These are phyloP conservation scores for Aplochiton taeniatus DNA, from an alignment of 2,797 vertebrate species.

Conservation along the genomic window DNA sequence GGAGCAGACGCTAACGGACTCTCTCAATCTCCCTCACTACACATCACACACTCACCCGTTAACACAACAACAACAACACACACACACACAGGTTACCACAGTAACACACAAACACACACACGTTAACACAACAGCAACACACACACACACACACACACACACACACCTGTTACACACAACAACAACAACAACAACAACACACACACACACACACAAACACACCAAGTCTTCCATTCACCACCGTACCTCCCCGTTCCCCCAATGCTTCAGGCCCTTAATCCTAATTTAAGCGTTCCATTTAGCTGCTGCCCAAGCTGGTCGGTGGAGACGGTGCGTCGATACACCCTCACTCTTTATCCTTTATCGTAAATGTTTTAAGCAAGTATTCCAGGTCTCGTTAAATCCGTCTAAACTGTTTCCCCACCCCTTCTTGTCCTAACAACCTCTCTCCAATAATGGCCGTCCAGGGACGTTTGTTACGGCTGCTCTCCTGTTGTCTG, in stretches of 20 bases:
- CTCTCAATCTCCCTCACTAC: not conserved
- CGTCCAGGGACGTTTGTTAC: slow-evolving; percentile 65
- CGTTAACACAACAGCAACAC: slow-evolving; percentile 1
- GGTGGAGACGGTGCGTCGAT: slow-evolving; percentile 36
- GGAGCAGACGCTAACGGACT: slow-evolving; percentile 10
- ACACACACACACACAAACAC: slow-evolving; percentile 21
- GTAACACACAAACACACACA: slow-evolving; percentile 11
- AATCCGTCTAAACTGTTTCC: slow-evolving; percentile 63
- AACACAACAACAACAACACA: not conserved
- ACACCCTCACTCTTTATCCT: slow-evolving; percentile 54
- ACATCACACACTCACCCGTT: not conserved
- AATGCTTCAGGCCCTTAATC: slow-evolving; percentile 51
- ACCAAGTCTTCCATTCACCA: not conserved
- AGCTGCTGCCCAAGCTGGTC: slow-evolving; percentile 48
- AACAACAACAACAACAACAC: not conserved
- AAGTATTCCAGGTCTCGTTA: slow-evolving; percentile 72
- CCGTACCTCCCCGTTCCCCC: not conserved
- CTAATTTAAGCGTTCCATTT: slow-evolving; percentile 66
- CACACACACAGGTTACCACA: not conserved
- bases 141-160: slow-evolving; percentile 14
- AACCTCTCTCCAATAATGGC: slow-evolving; percentile 69
- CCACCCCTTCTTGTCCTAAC: slow-evolving; percentile 55
- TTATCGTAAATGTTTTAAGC: slow-evolving; percentile 65
- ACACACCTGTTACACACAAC: not conserved
- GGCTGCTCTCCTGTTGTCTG: slow-evolving; percentile 31